Evolutionary conservation across 2,888 invertebrate species (phyloP), one percentile per base, ranked within the genome.

Genomic region (Tenthredo distinguenda): DNA sequence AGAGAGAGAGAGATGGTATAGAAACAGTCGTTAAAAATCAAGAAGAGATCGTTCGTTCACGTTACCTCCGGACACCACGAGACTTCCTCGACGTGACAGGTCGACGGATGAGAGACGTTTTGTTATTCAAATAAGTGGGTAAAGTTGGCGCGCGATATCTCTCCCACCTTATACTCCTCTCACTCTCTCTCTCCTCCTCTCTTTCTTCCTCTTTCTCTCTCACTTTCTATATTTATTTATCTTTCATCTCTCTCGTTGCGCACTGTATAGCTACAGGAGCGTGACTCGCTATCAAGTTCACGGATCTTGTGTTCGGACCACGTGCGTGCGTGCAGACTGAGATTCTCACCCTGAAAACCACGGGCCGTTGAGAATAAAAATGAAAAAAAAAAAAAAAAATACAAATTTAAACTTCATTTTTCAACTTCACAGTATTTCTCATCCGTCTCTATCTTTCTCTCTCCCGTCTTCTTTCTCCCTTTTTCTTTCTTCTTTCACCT

Each of bases 101-200:
- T 87, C 88, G 87, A 90, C 87, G 88, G 90, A 90, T 89, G 88
- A 86, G 88, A 81, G 81, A 81, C 81, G 81, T 81, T 81, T 81
- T 81, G 81, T 81, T 81, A 81, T 81, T 81, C 81, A 81, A 81
- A 81, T 81, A 77, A 77, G 50, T 77, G 50, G 50, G 31, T 55
- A 50, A 55, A 37, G 55, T 77, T 55, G 31, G 47, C 43, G 21
- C 40, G 72, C 43, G 72, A 74, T 74, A 77, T 55, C 77, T 77
- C 74, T 50, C 77, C 77, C 77, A 37, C 77, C 55, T 26, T 55
- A 1, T 18, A 10, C 21, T 74, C 43, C 1, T 68, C 4, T 72
- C 21, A 26, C 7, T 21, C 26, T 43, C 12, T 21, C 15, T 26
- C 26, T 18, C 2, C 21, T 74, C 43, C 1, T 68, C 4, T 72